Base-by-base conservation (phyloP, 37 sponge, comb jelly and placozoan genomes). In the Crambe crambe region DNA sequence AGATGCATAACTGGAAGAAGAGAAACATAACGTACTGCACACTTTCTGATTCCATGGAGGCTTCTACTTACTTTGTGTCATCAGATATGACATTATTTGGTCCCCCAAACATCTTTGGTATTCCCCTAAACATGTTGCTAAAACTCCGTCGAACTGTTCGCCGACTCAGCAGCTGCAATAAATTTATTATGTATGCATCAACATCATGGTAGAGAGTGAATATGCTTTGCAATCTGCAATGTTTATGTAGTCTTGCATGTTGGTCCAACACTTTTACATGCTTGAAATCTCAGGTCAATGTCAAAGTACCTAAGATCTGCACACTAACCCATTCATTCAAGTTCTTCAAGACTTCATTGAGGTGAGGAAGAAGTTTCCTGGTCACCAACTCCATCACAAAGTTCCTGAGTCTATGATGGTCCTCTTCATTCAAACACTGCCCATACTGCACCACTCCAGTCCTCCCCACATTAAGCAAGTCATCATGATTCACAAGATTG, bases 251-350 rank as follows among this genome's bases (percentile, higher is more conserved):
- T n/a, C n/a, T n/a, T n/a, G n/a, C n/a, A n/a, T n/a, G n/a, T n/a
- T n/a, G n/a, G n/a, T n/a, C n/a, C n/a, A n/a, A n/a, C n/a, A n/a
- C n/a, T n/a, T n/a, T n/a, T n/a, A n/a, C n/a, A n/a, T n/a, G n/a
- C n/a, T n/a, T n/a, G n/a, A n/a, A n/a, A n/a, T n/a, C n/a, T n/a
- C n/a, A n/a, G n/a, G n/a, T n/a, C n/a, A n/a, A n/a, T n/a, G n/a
- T n/a, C n/a, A n/a, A n/a, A n/a, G n/a, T n/a, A n/a, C 51, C 51
- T 47, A 47, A 15, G 51, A 15, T 15, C 12, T 15, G 51, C 12
- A 12, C 6, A 47, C 87, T 71, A 65, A 90, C 91, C 57, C 67
- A 78, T 73, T 90, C 91, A 63, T 81, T 85, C 37, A 90, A 58
- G 37, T 64, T 77, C 81, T 68, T 90, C 69, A 80, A 73, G 58